These are phyloP conservation scores for Tetropium fuscum DNA, from an alignment of 2,888 invertebrate genomes.

Conservation along the genomic window DNA sequence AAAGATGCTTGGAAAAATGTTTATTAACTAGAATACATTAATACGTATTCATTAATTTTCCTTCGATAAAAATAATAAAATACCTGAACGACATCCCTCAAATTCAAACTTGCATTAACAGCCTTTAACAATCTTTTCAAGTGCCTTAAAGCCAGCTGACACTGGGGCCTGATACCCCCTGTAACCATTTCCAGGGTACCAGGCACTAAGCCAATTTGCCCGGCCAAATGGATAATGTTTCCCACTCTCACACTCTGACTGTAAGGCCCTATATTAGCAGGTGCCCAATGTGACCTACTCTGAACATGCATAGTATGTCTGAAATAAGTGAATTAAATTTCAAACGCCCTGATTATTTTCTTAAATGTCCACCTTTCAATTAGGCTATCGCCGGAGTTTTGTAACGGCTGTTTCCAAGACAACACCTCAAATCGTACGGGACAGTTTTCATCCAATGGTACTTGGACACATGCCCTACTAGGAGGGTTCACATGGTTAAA, in stretches of 20 bases:
- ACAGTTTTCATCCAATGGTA: constrained; percentile 75
- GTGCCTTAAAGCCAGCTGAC: constrained; percentile 86
- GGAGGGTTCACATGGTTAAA: constrained; percentile 86
- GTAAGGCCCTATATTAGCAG: constrained; percentile 96
- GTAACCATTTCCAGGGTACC: constrained; percentile 80
- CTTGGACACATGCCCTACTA: constrained; percentile 85
- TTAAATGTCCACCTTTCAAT: constrained; percentile 54
- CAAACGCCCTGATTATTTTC: constrained; percentile 14
- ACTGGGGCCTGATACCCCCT: constrained; percentile 85
- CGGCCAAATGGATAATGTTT: constrained; percentile 73
- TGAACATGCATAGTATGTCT: constrained; percentile 93
- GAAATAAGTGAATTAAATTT: constrained; percentile 33
- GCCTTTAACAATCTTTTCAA: constrained; percentile 85
- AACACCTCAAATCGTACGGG: constrained; percentile 85
- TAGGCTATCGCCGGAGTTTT: constrained; percentile 49
- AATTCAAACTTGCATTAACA: constrained; percentile 80
- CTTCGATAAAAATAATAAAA: too few relatives aligned
- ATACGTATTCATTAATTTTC: too few relatives aligned
- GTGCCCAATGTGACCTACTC: constrained; percentile 97
- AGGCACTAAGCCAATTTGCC: constrained; percentile 92
- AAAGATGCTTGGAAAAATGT: too few relatives aligned
- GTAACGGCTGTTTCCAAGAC: constrained; percentile 67
- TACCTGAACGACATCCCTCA: constrained; percentile 85
- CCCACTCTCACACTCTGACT: constrained; percentile 89
- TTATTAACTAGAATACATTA: too few relatives aligned